Conservation (phyloP, 2,113 vertebrate genomes). For the Orthochromis malagaraziensis region DNA sequence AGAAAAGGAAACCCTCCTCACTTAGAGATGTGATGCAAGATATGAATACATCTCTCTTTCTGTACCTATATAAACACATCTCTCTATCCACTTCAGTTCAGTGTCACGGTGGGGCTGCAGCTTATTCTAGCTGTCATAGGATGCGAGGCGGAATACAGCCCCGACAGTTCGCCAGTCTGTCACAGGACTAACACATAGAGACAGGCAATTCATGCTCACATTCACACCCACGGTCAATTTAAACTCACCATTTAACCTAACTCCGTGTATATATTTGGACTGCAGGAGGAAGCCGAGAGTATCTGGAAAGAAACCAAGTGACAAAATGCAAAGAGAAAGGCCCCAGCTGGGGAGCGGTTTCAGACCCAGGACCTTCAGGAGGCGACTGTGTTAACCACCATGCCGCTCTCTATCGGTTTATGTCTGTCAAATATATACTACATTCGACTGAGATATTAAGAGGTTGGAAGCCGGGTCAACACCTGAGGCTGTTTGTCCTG, state of each 20-base stretch:
- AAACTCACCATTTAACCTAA: neutral
- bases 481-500: neutral
- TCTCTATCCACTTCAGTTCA: neutral
- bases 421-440: neutral
- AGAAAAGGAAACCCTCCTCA: conserved; percentile 16
- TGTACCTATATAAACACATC: neutral
- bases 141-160: rapidly evolving
- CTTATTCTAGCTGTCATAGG: neutral
- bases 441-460: neutral
- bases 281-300: rapidly evolving
- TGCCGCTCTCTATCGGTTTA: neutral
- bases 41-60: neutral
- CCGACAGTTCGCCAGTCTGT: rapidly evolving
- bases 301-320: neutral
- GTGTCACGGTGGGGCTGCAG: neutral
- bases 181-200: neutral
- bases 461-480: neutral
- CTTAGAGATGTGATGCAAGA: neutral
- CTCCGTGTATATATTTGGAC: neutral
- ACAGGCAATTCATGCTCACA: neutral
- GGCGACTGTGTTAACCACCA: neutral
- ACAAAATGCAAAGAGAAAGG: neutral
- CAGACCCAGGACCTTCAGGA: neutral
- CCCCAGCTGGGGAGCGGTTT: neutral
- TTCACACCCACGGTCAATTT: neutral